Percentiles rank a stretch among this genome's conserved stretches.
Evolutionary conservation across 2,797 vertebrate species (phyloP).

Genomic region (Limnodromus scolopaceus): DNA sequence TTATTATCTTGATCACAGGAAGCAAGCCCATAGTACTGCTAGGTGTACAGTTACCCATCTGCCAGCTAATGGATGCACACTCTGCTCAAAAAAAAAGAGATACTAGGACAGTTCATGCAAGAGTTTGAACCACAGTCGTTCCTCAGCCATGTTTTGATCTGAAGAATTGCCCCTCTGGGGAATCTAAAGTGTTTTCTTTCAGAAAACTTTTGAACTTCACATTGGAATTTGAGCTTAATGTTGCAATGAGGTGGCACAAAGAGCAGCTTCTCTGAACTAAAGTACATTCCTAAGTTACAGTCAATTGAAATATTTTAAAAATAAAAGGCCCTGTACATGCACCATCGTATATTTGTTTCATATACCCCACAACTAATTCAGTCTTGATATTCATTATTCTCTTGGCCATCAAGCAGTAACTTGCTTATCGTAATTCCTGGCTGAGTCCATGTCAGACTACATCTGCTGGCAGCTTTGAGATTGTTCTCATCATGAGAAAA

Average conservation of each 20-base stretch:
- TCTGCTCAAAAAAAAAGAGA: neutral
- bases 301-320: neutral
- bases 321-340: neutral
- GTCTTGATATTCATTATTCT: neutral
- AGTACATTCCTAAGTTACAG: neutral
- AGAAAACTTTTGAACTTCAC: neutral
- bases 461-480: neutral
- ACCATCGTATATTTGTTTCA: neutral
- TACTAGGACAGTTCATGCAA: neutral
- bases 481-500: neutral
- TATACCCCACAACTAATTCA: neutral
- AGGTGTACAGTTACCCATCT: neutral
- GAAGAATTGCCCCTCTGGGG: neutral
- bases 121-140: neutral
- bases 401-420: neutral
- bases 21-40: neutral
- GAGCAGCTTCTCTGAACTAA: neutral
- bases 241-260: neutral
- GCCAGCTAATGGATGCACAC: neutral
- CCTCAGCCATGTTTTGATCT: neutral
- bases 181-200: neutral
- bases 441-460: neutral
- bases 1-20: neutral
- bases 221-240: neutral
- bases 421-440: neutral